phyloP scores from a whole-genome alignment of 2,888 invertebrate species.

The Oxycera nigricornis region DNA sequence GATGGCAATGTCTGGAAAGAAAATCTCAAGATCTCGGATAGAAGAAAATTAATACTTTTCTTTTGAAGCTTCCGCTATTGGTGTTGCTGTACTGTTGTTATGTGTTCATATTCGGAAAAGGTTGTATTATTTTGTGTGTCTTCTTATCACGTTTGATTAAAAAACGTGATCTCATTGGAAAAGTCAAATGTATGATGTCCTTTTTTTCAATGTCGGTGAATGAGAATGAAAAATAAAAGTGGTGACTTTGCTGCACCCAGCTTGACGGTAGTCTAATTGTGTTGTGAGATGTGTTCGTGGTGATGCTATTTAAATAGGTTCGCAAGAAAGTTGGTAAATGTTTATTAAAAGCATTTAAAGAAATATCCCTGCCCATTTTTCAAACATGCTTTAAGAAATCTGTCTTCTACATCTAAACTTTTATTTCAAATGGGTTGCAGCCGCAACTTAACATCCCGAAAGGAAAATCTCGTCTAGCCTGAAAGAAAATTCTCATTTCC shows the following conservation, averaged over 20 bases:
- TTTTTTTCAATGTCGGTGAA: neutral
- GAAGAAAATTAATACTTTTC: conserved; percentile 28
- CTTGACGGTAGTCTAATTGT: no score
- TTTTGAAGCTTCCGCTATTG: neutral
- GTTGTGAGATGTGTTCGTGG: no score
- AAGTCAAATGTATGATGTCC: neutral
- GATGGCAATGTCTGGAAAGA: neutral
- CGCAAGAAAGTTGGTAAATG: neutral
- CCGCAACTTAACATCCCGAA: no score
- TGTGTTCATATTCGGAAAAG: neutral
- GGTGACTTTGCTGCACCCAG: no score
- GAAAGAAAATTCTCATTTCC: conserved; percentile 7
- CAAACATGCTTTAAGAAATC: neutral
- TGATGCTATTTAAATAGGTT: no score
- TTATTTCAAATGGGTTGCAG: no score
- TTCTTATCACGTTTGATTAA: conserved; percentile 38
- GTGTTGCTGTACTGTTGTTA: neutral
- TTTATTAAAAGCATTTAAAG: no score
- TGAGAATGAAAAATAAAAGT: neutral
- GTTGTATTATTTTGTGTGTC: neutral
- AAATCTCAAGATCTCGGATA: neutral
- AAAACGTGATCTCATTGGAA: conserved; percentile 39
- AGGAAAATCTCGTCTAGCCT: neutral
- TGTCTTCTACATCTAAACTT: no score
- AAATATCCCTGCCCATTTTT: no score